Evolutionary conservation across 2,797 vertebrate species (phyloP).

Genomic region (Manis crassicaudata): DNA sequence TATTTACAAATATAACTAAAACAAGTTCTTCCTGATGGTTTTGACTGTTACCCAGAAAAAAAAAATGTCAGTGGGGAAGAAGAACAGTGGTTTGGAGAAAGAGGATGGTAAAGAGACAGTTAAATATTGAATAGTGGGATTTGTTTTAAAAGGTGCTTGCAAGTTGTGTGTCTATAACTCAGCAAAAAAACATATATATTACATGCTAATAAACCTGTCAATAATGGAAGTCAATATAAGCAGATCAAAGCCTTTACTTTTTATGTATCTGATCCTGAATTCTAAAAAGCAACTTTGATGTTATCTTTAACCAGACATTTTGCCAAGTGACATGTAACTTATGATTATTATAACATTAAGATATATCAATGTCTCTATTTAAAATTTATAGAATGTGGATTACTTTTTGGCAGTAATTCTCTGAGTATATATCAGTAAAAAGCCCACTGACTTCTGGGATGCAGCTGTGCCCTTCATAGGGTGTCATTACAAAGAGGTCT

Average conservation of each 20-base stretch:
- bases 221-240: background rate
- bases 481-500: background rate
- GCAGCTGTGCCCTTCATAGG: background rate
- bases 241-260: slow-evolving; percentile 25
- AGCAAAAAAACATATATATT: slow-evolving; percentile 17
- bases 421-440: background rate
- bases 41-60: background rate
- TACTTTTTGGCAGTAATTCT: background rate
- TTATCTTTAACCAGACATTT: background rate
- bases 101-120: background rate
- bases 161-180: background rate
- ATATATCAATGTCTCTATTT: background rate
- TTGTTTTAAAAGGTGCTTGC: background rate
- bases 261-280: background rate
- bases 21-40: background rate
- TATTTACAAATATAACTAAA: background rate
- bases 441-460: background rate
- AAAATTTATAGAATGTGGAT: background rate
- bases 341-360: slow-evolving; percentile 37
- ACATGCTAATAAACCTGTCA: background rate
- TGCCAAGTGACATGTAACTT: background rate
- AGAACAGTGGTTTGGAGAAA: background rate
- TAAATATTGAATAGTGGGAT: background rate
- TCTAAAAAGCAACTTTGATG: background rate
- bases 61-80: background rate